Percentiles rank a stretch among this genome's conserved stretches.
Conservation (phyloP, 2,113 vertebrate genomes). For the Rhineura floridana region DNA sequence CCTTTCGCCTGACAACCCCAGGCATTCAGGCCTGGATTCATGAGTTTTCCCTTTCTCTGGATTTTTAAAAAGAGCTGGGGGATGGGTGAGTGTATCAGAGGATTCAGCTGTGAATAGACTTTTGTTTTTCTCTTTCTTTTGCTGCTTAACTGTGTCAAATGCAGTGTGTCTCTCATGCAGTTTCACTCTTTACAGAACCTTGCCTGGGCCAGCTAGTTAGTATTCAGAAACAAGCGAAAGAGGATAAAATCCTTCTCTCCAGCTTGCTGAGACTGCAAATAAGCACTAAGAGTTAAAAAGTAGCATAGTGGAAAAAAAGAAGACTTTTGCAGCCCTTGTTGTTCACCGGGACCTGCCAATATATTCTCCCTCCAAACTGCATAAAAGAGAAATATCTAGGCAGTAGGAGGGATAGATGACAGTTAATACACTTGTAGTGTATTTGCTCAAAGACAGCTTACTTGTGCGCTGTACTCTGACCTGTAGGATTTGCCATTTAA, state of each 20-base stretch:
- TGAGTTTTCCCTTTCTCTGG: slow-evolving; percentile 74
- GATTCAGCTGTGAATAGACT: slow-evolving; percentile 90
- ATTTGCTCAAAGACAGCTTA: slow-evolving; percentile 62
- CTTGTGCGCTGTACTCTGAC: slow-evolving; percentile 58
- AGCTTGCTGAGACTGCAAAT: slow-evolving; percentile 83
- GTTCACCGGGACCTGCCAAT: slow-evolving; percentile 70
- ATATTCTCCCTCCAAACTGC: slow-evolving; percentile 61
- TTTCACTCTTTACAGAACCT: slow-evolving; percentile 81
- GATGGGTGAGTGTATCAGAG: slow-evolving; percentile 84
- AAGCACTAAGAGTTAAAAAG: slow-evolving; percentile 80
- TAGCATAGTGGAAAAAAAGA: slow-evolving; percentile 55
- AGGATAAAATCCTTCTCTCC: slow-evolving; percentile 78
- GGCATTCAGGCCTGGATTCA: slow-evolving; percentile 80
- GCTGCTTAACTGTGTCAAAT: slow-evolving; percentile 92
- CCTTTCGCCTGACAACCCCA: slow-evolving; percentile 80
- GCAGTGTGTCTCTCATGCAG: slow-evolving; percentile 85
- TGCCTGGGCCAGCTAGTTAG: slow-evolving; percentile 85
- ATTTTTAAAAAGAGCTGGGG: slow-evolving; percentile 81
- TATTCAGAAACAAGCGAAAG: slow-evolving; percentile 87
- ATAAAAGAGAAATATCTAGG: slow-evolving; percentile 59
- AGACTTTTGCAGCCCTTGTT: slow-evolving; percentile 61
- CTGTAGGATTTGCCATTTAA: slow-evolving; percentile 72
- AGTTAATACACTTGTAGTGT: slow-evolving; percentile 66
- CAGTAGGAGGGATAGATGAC: slow-evolving; percentile 45
- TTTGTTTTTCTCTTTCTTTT: slow-evolving; percentile 94